These are phyloP conservation scores for Boulengerochromis microlepis DNA, from an alignment of 2,113 vertebrate genomes.

Conservation along the genomic window DNA sequence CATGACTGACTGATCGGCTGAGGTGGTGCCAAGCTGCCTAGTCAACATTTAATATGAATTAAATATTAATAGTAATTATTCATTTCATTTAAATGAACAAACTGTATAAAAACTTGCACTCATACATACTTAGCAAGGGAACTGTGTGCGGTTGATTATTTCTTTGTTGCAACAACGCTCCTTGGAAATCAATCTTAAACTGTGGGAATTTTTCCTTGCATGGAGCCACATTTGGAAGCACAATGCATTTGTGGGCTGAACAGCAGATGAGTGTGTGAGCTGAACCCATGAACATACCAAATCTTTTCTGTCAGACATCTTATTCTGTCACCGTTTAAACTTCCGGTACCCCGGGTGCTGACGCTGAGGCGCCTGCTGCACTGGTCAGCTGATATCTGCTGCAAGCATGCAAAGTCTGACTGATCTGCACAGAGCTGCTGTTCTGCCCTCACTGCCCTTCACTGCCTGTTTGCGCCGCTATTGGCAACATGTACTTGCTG, in stretches of 20 bases:
- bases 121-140: fast-evolving
- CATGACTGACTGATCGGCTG: neutral
- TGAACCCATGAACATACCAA: neutral
- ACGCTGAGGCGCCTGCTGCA: neutral
- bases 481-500: neutral
- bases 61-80: neutral
- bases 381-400: neutral
- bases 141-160: neutral
- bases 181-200: neutral
- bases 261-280: neutral
- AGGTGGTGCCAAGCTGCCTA: neutral
- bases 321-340: neutral
- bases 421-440: neutral
- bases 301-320: neutral
- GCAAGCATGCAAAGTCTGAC: neutral
- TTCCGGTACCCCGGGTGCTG: fast-evolving
- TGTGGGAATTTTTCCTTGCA: neutral
- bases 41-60: neutral
- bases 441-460: neutral
- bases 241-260: neutral
- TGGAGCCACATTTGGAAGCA: neutral
- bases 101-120: neutral
- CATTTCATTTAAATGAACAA: neutral
- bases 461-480: neutral
- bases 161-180: neutral